A percentile compares a stretch with the other conserved stretches of the same genome.
These are phyloP conservation scores for Yasuhikotakia modesta DNA, from an alignment of 2,797 vertebrate genomes.

Conservation along the genomic window DNA sequence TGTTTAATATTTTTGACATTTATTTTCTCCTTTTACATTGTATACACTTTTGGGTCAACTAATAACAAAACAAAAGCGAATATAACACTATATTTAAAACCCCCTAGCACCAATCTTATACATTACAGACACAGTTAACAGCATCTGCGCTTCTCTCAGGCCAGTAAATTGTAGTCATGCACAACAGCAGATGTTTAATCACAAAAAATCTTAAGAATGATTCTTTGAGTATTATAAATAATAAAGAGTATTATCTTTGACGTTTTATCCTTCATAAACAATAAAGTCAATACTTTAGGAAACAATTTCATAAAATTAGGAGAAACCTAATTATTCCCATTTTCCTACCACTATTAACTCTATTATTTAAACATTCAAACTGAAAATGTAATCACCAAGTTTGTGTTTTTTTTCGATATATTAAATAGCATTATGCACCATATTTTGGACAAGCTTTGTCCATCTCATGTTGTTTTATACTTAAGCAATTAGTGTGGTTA, in stretches of 20 bases:
- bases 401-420: not conserved
- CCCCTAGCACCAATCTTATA: slow-evolving; percentile 12
- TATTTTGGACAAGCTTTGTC: slow-evolving; percentile 22
- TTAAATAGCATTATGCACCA: not conserved
- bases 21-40: too few species aligned
- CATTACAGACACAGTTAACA: slow-evolving; percentile 1
- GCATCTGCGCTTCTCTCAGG: slow-evolving; percentile 8
- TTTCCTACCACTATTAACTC: not conserved
- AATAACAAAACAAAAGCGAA: not conserved
- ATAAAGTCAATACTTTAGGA: not conserved
- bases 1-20: too few species aligned
- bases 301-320: too few species aligned
- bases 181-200: slow-evolving; percentile 10
- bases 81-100: not conserved
- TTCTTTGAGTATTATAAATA: not conserved
- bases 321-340: not conserved
- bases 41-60: not conserved
- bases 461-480: not conserved
- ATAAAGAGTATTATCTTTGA: not conserved
- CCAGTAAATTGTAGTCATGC: slow-evolving; percentile 30
- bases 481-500: not conserved
- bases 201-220: not conserved
- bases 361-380: not conserved
- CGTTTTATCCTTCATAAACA: not conserved
- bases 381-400: not conserved